Conservation (phyloP, 2,113 vertebrate genomes). For the Xiphias gladius region DNA sequence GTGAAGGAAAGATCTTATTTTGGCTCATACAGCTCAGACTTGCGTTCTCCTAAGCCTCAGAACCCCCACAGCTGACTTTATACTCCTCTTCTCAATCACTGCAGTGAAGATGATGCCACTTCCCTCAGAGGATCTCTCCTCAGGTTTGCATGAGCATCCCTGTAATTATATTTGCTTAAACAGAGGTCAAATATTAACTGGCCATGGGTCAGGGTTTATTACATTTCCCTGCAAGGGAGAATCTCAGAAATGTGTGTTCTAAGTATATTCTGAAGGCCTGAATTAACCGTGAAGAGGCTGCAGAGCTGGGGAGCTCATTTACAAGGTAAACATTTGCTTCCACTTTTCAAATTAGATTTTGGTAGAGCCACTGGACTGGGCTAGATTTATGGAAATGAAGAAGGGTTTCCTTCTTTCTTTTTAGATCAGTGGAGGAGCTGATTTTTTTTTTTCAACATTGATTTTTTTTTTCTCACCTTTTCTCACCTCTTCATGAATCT, state of each 20-base stretch:
- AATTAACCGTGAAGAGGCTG: slow-evolving; percentile 70
- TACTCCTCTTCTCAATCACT: slow-evolving; percentile 17
- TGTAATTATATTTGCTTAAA: slow-evolving; percentile 69
- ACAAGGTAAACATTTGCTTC: slow-evolving; percentile 75
- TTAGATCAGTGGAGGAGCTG: neutral
- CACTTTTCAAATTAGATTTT: slow-evolving; percentile 74
- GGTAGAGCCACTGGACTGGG: slow-evolving; percentile 16
- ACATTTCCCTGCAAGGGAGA: slow-evolving; percentile 39
- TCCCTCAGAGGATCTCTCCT: slow-evolving; percentile 36
- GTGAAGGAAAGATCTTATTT: slow-evolving; percentile 53
- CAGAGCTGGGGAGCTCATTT: slow-evolving; percentile 66
- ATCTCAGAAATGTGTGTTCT: slow-evolving; percentile 57
- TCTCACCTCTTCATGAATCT: neutral
- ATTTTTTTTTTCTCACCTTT: too few relatives aligned
- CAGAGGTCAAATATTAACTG: slow-evolving; percentile 74
- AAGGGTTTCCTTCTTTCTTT: slow-evolving; percentile 6
- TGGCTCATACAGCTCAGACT: slow-evolving; percentile 22
- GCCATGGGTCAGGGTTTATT: slow-evolving; percentile 51
- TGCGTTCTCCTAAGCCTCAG: slow-evolving; percentile 16
- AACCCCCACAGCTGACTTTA: neutral
- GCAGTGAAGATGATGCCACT: slow-evolving; percentile 48
- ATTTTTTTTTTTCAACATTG: neutral
- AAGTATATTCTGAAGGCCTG: slow-evolving; percentile 55
- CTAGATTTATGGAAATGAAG: slow-evolving; percentile 32
- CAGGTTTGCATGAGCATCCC: slow-evolving; percentile 40